Evolutionary conservation across 2,797 vertebrate species (phyloP), one percentile per base, ranked within the genome.

Genomic region (Cynodonichthys magdalenae): DNA sequence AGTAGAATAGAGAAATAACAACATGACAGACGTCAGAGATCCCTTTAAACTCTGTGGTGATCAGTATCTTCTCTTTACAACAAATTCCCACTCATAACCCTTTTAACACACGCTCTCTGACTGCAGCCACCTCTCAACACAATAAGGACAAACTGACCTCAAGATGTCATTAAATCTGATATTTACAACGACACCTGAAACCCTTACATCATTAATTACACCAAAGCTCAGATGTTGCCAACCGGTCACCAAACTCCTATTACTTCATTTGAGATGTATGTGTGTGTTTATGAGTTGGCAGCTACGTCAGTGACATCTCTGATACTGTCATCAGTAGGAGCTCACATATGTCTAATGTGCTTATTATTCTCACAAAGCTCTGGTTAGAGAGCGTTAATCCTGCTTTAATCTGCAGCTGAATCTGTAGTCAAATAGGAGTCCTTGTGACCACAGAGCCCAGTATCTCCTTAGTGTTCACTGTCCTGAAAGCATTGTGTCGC

Each of bases 201-300:
- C 91, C 85, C 76, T 93, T 88, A 93, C 90, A 86, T 93, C 92
- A 93, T 90, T 91, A 92, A 93, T 92, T 92, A 84, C 88, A 82
- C 81, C 80, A 72, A 87, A 69, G 74, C 88, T 75, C 64, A 62
- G 77, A 69, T 69, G 51, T 53, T 74, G 69, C 63, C 77, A 81
- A 53, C 66, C 75, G 54, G 87, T 86, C 84, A 90, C 86, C 67
- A 28, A 79, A 77, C 57, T 63, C 47, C 77, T 36, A 81, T 93
- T 89, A 92, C 91, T 89, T 93, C 92, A 94, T 81, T 70, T 82
- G 70, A 89, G 62, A 90, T 88, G 73, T 64, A 92, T 90, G 87
- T 69, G 81, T 81, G 86, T 81, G 88, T 92, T 93, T 89, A 89
- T 83, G 76, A 79, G 68, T 78, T 88, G 49, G 63, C 82, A 49